Conservation (phyloP, 1,140 invertebrate species). For the Procambarus virginalis region DNA sequence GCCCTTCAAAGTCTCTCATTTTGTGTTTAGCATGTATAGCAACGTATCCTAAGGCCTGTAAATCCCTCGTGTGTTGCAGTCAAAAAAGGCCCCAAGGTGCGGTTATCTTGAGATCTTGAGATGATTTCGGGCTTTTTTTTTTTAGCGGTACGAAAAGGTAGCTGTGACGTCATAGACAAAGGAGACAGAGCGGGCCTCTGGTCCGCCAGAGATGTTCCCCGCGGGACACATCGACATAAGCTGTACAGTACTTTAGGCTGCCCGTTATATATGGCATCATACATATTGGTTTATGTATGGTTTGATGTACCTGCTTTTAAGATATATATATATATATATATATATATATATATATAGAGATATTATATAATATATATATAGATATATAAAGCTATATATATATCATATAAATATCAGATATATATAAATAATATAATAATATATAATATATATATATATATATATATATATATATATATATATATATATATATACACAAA, state of each 20-base stretch:
- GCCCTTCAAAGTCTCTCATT: not conserved
- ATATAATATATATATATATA: conserved; percentile 57
- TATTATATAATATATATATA: too few species aligned
- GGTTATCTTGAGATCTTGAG: too few species aligned
- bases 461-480: conserved; percentile 57
- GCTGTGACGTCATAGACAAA: conserved; percentile 27
- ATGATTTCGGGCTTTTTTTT: too few species aligned
- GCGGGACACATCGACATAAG: conserved; percentile 25
- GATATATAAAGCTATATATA: too few species aligned
- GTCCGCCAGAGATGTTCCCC: not conserved
- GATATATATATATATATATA: conserved; percentile 22
- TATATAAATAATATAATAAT: conserved; percentile 5
- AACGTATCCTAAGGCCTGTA: not conserved
- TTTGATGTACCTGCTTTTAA: conserved; percentile 67
- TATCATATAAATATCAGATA: too few species aligned
- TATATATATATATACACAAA: conserved; percentile 62
- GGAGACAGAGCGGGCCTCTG: conserved; percentile 22
- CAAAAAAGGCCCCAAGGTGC: not conserved
- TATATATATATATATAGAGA: too few species aligned
- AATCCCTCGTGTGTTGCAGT: not conserved
- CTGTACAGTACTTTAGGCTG: conserved; percentile 64
- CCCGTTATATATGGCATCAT: conserved; percentile 60
- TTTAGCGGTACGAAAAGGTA: not conserved
- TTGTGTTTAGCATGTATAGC: too few species aligned
- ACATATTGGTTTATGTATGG: conserved; percentile 65